A percentile compares a stretch with the other conserved stretches of the same genome.
These are phyloP conservation scores for Nibea albiflora DNA, from an alignment of 2,113 vertebrate species.

Conservation along the genomic window DNA sequence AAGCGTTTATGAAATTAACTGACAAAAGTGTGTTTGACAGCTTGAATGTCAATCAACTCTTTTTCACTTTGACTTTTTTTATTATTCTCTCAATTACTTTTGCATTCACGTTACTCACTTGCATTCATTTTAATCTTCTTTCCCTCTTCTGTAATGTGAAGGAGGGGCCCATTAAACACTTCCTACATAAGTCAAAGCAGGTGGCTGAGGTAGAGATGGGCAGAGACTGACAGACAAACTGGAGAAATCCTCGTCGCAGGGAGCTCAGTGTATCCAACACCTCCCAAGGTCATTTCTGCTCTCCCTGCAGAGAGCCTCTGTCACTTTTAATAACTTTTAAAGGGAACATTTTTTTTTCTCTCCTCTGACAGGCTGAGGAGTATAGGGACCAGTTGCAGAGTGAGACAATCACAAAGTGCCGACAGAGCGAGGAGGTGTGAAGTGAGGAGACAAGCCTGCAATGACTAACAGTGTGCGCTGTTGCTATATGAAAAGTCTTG, in stretches of 20 bases:
- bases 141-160: conserved; percentile 16
- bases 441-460: conserved; percentile 51
- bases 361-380: conserved; percentile 60
- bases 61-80: background rate
- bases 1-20: conserved; percentile 4
- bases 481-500: conserved; percentile 36
- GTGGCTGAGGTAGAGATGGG: conserved; percentile 39
- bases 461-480: conserved; percentile 1
- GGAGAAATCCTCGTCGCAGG: conserved; percentile 39
- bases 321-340: conserved; percentile 78
- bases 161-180: conserved; percentile 56
- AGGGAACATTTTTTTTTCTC: conserved; percentile 52
- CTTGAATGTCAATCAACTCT: background rate
- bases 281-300: conserved; percentile 70
- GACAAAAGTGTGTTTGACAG: background rate
- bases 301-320: conserved; percentile 67
- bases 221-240: conserved; percentile 30
- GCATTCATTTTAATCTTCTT: background rate
- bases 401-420: conserved; percentile 68
- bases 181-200: conserved; percentile 38
- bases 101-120: background rate
- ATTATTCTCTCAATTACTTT: background rate
- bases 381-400: conserved; percentile 50
- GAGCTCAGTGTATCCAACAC: conserved; percentile 43
- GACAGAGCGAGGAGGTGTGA: conserved; percentile 62